Conservation (phyloP, 2,888 invertebrate genomes). For the Busseola fusca region DNA sequence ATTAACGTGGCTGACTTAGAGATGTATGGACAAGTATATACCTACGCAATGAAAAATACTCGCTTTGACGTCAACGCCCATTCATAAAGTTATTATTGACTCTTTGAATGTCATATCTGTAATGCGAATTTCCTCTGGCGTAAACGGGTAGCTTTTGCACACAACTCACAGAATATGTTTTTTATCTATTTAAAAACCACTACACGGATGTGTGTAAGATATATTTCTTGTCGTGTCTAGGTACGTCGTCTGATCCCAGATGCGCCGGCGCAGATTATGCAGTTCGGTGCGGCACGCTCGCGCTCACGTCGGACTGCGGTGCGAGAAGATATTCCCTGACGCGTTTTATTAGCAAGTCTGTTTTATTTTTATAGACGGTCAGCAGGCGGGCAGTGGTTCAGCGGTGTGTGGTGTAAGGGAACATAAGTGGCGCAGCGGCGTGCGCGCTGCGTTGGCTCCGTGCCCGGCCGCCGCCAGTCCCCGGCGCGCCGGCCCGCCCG, state of each 20-base stretch:
- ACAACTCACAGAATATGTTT: conserved; percentile 54
- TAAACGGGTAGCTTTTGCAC: conserved; percentile 60
- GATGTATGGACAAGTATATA: conserved; percentile 47
- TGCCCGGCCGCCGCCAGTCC: conserved; percentile 85
- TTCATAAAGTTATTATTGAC: conserved; percentile 81
- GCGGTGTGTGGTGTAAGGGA: conserved; percentile 81
- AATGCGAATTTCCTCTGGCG: conserved; percentile 39
- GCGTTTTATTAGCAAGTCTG: conserved; percentile 72
- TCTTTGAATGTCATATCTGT: conserved; percentile 69
- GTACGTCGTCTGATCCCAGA: conserved; percentile 13
- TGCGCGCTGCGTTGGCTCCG: conserved; percentile 76
- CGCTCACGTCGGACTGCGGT: conserved; percentile 51
- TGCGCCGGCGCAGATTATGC: conserved; percentile 46
- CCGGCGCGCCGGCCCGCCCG: conserved; percentile 80
- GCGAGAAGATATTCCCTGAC: conserved; percentile 64
- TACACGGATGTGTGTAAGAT: background rate
- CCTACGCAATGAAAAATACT: conserved; percentile 64
- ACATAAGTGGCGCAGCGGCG: conserved; percentile 79
- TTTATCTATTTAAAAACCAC: conserved; percentile 62
- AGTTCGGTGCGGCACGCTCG: conserved; percentile 29
- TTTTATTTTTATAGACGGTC: conserved; percentile 82
- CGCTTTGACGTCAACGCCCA: conserved; percentile 81
- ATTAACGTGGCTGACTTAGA: conserved; percentile 45
- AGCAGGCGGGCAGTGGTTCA: conserved; percentile 68
- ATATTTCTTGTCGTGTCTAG: conserved; percentile 10